These are phyloP conservation scores for Sylvia borin DNA, from an alignment of 2,797 vertebrate species.

Conservation along the genomic window DNA sequence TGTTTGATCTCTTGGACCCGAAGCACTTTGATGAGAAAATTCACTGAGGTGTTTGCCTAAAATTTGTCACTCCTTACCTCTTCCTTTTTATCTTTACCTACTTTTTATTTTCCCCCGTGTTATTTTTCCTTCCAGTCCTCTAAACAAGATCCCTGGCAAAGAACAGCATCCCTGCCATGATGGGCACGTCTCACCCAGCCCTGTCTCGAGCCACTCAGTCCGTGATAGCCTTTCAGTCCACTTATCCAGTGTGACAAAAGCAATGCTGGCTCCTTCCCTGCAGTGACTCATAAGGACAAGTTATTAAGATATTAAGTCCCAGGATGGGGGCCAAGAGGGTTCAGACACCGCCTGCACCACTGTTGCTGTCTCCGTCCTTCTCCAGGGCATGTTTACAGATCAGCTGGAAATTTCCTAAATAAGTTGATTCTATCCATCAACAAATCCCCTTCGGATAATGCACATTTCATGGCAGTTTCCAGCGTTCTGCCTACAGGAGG, in stretches of 20 bases:
- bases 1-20: not conserved
- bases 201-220: not conserved
- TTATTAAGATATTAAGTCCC: slow-evolving; percentile 48
- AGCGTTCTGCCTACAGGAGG: slow-evolving; percentile 41
- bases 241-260: slow-evolving; percentile 18
- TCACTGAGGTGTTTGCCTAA: not conserved
- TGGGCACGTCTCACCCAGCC: not conserved
- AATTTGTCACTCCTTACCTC: not conserved
- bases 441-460: not conserved
- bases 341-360: slow-evolving; percentile 6
- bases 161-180: accelerated
- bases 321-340: slow-evolving; percentile 21
- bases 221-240: not conserved
- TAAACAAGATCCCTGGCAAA: not conserved
- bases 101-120: too few relatives aligned
- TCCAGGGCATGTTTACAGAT: not conserved
- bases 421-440: slow-evolving; percentile 18
- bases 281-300: slow-evolving; percentile 47
- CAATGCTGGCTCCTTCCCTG: not conserved
- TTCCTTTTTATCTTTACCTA: not conserved
- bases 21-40: not conserved
- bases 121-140: not conserved
- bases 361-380: not conserved
- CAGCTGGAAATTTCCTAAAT: slow-evolving; percentile 64
- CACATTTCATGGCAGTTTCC: slow-evolving; percentile 19